Evolutionary conservation across 2,888 invertebrate species (phyloP), one percentile per base, ranked within the genome.

Genomic region (Linyphia triangularis): DNA sequence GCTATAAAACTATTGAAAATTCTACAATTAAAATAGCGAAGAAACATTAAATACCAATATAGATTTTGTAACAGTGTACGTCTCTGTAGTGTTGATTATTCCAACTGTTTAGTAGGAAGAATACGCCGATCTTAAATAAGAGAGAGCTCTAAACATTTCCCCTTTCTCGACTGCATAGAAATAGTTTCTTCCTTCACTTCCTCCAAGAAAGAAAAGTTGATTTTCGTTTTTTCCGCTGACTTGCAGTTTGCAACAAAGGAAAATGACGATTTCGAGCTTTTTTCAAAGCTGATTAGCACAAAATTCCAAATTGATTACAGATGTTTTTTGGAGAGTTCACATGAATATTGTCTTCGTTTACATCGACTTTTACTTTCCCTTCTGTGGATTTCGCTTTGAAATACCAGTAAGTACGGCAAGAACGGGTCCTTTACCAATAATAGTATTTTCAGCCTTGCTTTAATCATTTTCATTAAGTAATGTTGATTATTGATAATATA

Each of bases 281-380:
- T 59, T 59, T 67, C 24, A 81, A 79, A 88, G 86, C 86, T 88
- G 86, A 88, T 88, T 81, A 88, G 59, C 59, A 40, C 40, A 72
- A 88, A 88, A 81, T 82, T 81, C 86, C 81, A 57, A 81, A 81
- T 65, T 88, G 81, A 88, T 86, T 86, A 57, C 81, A 37, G 7
- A 24, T 67, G 57, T 40, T 78, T 61, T 26, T 16, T 13, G 26
- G 10, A n/a, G 22, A 30, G 40, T 69, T 69, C 40, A 10, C 22
- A 9, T 22, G 40, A 69, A 69, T 69, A 69, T 24, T 37, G 69
- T 24, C 22, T n/a, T n/a, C n/a, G n/a, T n/a, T n/a, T n/a, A n/a
- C n/a, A n/a, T n/a, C n/a, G n/a, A n/a, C n/a, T n/a, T n/a, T n/a
- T n/a, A n/a, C 13, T 59, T 59, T 59, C 13, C 7, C 19, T 3